Evolutionary conservation across 2,888 invertebrate species (phyloP).

Genomic region (Drosophila engyochracea): DNA sequence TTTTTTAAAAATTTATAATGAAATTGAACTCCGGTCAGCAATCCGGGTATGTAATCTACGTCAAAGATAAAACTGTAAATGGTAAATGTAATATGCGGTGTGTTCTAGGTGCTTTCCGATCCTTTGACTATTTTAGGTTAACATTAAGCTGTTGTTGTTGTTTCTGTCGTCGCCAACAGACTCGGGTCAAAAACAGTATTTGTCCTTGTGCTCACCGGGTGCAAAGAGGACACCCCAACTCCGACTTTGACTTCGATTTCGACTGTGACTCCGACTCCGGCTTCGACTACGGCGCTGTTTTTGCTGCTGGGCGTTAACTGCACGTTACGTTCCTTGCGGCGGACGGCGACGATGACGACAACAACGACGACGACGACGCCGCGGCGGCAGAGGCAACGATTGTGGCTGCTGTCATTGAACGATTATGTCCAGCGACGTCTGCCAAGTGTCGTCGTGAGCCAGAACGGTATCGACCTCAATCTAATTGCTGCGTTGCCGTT

Average conservation of each 20-base stretch:
- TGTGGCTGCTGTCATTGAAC: conserved; percentile 69
- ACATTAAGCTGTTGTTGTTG: neutral
- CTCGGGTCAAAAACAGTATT: neutral
- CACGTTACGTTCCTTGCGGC: conserved; percentile 34
- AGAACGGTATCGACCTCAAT: conserved; percentile 25
- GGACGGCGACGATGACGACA: conserved; percentile 29
- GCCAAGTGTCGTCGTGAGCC: conserved; percentile 29
- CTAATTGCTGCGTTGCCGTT: conserved; percentile 11
- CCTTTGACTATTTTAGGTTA: neutral
- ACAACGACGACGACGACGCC: conserved; percentile 35
- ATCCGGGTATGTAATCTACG: neutral
- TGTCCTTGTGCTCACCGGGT: neutral
- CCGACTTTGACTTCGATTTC: neutral
- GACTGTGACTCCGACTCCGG: conserved; percentile 1
- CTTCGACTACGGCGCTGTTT: conserved; percentile 14
- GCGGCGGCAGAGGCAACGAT: conserved; percentile 44
- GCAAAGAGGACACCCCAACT: neutral
- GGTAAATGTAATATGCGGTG: neutral
- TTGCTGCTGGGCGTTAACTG: conserved; percentile 61
- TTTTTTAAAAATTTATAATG: neutral
- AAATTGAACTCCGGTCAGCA: neutral
- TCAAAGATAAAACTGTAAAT: neutral
- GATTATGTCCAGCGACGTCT: conserved; percentile 49
- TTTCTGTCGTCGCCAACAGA: neutral
- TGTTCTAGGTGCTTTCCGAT: neutral